Evolutionary conservation across 2,113 vertebrate genomes (phyloP).

Genomic region (Aix galericulata): DNA sequence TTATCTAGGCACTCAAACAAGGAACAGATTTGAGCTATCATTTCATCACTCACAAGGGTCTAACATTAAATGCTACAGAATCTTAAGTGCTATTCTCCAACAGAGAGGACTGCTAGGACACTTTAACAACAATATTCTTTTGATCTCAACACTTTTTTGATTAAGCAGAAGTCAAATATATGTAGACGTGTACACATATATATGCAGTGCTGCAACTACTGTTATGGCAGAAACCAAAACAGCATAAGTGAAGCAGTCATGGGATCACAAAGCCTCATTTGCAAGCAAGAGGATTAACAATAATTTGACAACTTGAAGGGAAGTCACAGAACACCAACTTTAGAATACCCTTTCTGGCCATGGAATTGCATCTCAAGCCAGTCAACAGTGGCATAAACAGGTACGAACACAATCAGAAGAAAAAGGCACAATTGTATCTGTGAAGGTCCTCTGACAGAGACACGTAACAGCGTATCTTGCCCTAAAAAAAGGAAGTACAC

Average conservation of each 20-base stretch:
- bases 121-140: neutral
- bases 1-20: neutral
- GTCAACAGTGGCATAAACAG: neutral
- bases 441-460: neutral
- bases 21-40: neutral
- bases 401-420: neutral
- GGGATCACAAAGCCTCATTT: neutral
- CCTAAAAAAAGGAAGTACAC: neutral
- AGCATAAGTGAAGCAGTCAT: neutral
- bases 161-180: neutral
- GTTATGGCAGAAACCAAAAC: neutral
- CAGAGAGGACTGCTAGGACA: neutral
- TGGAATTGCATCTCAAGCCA: neutral
- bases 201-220: neutral
- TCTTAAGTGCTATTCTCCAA: fast-evolving
- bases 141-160: neutral
- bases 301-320: neutral
- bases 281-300: neutral
- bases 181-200: neutral
- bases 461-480: neutral
- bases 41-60: neutral
- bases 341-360: neutral
- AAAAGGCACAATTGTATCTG: neutral
- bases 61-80: neutral
- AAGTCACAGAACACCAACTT: neutral